phyloP scores from a whole-genome alignment of 2,797 vertebrate species.

The Silurus lanzhouensis region DNA sequence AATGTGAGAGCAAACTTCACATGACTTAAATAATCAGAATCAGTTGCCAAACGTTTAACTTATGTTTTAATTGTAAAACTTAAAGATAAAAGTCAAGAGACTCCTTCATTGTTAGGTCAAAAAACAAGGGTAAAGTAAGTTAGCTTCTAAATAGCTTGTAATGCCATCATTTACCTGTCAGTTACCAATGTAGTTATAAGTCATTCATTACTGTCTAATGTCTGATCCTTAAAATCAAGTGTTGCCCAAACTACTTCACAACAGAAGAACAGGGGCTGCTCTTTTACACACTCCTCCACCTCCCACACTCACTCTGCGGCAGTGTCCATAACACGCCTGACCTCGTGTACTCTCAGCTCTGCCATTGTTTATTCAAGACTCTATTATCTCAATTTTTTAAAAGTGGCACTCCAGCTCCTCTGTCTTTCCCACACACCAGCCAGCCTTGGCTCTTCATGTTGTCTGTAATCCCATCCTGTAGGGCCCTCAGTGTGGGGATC shows the following conservation, averaged over 20 bases:
- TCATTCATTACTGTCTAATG: too few relatives aligned
- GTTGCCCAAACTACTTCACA: not conserved
- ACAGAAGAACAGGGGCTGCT: not conserved
- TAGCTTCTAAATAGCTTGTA: too few relatives aligned
- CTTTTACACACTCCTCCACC: not conserved
- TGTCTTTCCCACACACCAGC: slow-evolving; percentile 10
- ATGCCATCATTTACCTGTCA: too few relatives aligned
- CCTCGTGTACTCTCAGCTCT: not conserved
- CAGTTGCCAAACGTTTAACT: too few relatives aligned
- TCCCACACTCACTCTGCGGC: not conserved
- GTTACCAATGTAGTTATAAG: too few relatives aligned
- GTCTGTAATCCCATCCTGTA: slow-evolving; percentile 48
- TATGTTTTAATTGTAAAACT: too few relatives aligned
- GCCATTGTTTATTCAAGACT: slow-evolving; percentile 33
- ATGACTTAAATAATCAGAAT: too few relatives aligned
- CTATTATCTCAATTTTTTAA: slow-evolving; percentile 23
- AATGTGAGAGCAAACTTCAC: too few relatives aligned
- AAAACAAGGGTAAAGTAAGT: too few relatives aligned
- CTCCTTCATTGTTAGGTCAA: too few relatives aligned
- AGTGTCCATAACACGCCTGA: slow-evolving; percentile 3
- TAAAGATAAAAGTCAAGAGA: too few relatives aligned
- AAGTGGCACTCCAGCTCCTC: slow-evolving; percentile 6
- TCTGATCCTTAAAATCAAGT: too few relatives aligned
- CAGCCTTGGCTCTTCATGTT: slow-evolving; percentile 40
- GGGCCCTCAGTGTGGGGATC: slow-evolving; percentile 4